Base-by-base conservation (phyloP, 2,797 vertebrate species). In the Platalea minor region DNA sequence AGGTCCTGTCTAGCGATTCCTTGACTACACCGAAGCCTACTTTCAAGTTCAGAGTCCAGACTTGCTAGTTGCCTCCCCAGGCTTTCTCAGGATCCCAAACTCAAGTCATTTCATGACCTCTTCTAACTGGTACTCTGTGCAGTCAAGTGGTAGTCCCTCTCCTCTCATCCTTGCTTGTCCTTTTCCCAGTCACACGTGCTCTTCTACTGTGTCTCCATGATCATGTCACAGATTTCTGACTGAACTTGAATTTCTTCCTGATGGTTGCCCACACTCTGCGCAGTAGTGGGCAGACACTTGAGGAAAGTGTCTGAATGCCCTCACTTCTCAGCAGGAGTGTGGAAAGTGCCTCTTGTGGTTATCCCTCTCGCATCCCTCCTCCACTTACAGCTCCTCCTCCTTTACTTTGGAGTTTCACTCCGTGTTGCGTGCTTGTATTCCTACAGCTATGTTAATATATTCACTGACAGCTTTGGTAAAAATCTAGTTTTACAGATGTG, bases 11-110 rank as follows among this genome's bases (percentile, higher is more conserved):
- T 2, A 21, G 20, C 25, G n/a, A 10, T 59, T 54, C 35, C 61
- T 51, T 59, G 25, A 0, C 39, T 54, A 2, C 20, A 26, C 13
- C 3, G 0, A 68, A 92, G 23, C 35, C 39, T 68, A 0, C 25
- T 6, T 19, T 24, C 11, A 43, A 20, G 28, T 45, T 65, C 29
- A 21, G 16, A 39, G 8, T 31, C 28, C 43, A 54, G 1, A 12
- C 25, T 19, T 50, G 10, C 57, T 60, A 17, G 13, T 14, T 73
- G 23, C 13, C 35, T 59, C 88, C 45, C 16, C 21, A 56, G 18
- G 26, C 26, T 85, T 78, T 85, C 61, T 73, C 73, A 37, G 60
- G 29, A 67, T 70, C 57, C 33, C 35, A 48, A 11, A 37, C 11
- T 51, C 9, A n/a, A 1, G 23, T 31, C 6, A 5, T 72, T 63